Evolutionary conservation across 2,888 invertebrate genomes (phyloP), one percentile per base, ranked within the genome.

Genomic region (Drosophila lacicola): DNA sequence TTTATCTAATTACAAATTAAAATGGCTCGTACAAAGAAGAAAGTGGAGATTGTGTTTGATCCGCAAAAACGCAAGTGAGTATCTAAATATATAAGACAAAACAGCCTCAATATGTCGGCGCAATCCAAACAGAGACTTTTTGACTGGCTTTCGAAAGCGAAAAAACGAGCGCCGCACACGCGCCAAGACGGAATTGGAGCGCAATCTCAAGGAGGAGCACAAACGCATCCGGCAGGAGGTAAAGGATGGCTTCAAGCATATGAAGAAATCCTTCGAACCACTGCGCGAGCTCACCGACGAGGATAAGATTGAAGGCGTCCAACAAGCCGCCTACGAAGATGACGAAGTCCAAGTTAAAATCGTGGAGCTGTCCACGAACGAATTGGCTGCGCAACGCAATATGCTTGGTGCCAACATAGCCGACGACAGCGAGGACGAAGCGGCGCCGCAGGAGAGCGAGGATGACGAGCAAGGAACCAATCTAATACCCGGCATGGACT

Each of bases 121-220:
- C 2, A 42, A n/a, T 60, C 45, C 17, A 54, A 21, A 25, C 65
- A 97, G 97, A 88, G 96, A 97, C 47, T 97, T 96, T 90, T 92
- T 97, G 33, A 95, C 95, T 74, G 97, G 97, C 2, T 97, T 97
- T 90, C 96, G 94, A 47, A 97, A 96, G 92, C 93, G 97, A 72
- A 97, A 97, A 90, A 91, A 96, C 46, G 95, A 96, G 90, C 93
- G 97, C 47, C 95, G 95, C 88, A 95, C 95, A 82, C 95, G 95
- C 80, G 96, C 96, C 0, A 94, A 96, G 88, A 95, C 96, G 74
- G 94, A 96, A 76, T 91, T 97, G 37, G 94, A 96, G 78, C 93
- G 93, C 39, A 94, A 95, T 79, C 91, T 97, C 3, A 96, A 96
- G 90, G 96, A 95, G 83, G 97, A 97, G 90, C 94, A 94, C 70